Base-by-base conservation (phyloP, 2,113 vertebrate genomes). In the Ciconia stormi region DNA sequence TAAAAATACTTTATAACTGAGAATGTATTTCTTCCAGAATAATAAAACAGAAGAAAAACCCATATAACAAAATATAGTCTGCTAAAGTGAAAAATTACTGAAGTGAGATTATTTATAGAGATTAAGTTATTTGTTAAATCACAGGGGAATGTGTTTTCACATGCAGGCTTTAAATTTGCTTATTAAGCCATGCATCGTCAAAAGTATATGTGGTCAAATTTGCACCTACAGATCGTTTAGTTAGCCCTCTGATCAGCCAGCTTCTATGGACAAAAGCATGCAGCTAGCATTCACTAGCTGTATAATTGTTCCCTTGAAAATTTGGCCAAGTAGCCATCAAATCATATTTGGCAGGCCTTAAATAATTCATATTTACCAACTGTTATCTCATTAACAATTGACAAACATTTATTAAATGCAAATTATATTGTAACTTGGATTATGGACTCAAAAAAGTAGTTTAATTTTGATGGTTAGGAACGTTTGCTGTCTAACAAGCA, bases 321-420 rank as follows among this genome's bases (percentile, higher is more conserved):
- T 77, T 23, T 91, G 73, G 58, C 87, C 97, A 95, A 95, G 73
- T 79, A 93, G 23, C 53, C 70, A 94, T 95, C 87, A 91, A 88
- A 89, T 85, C 36, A 8, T 89, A 94, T 92, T 95, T 95, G 23
- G 91, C 78, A 89, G 79, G 46, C n/a, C 53, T 76, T 95, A 94
- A 94, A 95, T 95, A 95, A 95, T 92, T 93, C 50, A 91, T 94
- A 85, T 91, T 87, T 87, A 77, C 73, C 89, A 94, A 94, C 56
- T 82, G 73, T 32, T 93, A 49, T 53, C 89, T 79, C 83, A 97
- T 92, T 96, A 97, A 93, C 65, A 91, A 89, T 66, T 93, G 78
- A 94, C 61, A 96, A 89, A 87, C 7, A 63, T 91, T 94, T 91
- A 79, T 89, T 94, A 94, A 84, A 94, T 78, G 40, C 42, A 95